Evolutionary conservation across 2,113 vertebrate species (phyloP), one percentile per base, ranked within the genome.

Genomic region (Mormyrus lacerda): DNA sequence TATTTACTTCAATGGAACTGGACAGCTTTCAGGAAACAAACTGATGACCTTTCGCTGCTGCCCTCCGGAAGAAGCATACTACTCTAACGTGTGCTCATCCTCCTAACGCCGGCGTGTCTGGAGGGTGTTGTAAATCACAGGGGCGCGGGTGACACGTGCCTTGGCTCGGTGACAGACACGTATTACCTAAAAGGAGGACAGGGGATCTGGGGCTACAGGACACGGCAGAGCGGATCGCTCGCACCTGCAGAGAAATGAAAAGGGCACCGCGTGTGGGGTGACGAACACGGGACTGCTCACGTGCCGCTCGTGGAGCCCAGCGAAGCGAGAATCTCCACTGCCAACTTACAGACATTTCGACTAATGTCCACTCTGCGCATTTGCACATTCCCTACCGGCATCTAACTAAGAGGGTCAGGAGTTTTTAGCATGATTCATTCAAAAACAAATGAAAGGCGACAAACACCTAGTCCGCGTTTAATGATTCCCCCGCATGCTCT

Each of bases 81-180:
- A 17, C 48, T 82, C 24, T 35, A 17, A 48, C 47, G 82, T 92
- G 93, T 95, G 93, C 93, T 93, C 92, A 91, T 89, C 90, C 93
- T 90, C 13, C 76, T 91, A 91, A 89, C 93, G 91, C 89, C 61
- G 42, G 35, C 3, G 89, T 88, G 90, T 94, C 92, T 90, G 91
- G 39, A 76, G 15, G 88, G 93, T 91, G 90, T 91, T 35, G 87
- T 84, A 92, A 94, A 93, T 93, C 48, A 93, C 39, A 76, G 88
- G 19, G 83, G 89, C 88, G 91, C 87, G 55, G 83, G 24, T 42
- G 42, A 27, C 76, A 48, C 44, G 15, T 15, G 55, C 19, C 61
- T 86, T 76, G 58, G 76, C 86, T 47, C 27, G 9, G 53, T 87
- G 85, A 88, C 88, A 85, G 73, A 15, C 87, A 87, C 55, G 82